Evolutionary conservation across 2,113 vertebrate genomes (phyloP), one percentile per base, ranked within the genome.

Genomic region (Tyrannus savana): DNA sequence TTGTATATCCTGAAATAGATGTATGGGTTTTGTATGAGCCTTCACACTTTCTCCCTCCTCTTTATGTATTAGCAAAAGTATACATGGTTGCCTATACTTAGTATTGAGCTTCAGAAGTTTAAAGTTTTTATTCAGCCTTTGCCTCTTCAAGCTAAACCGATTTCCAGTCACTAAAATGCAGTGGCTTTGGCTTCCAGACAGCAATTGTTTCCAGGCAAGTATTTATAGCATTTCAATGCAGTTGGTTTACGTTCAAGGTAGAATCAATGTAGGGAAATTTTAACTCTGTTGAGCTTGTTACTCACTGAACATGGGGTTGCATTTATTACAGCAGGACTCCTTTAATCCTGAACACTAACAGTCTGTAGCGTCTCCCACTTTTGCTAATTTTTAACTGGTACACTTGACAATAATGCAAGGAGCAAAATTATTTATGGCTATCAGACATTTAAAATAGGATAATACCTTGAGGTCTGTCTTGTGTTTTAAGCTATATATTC

Each of bases 221-320:
- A 75, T 92, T 95, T 94, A 79, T 12, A 82, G 25, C 56, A 60
- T 58, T 84, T 72, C 13, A 35, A 23, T 49, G 59, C 60, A 84
- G 68, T 67, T 83, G 59, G 72, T 93, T 91, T 95, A n/a, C 60
- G 86, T 94, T 92, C 56, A 68, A 66, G 77, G 44, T 42, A 73
- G 85, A 88, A 94, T 93, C 56, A 73, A 41, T 53, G 28, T 28
- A 75, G 35, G 33, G 25, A n/a, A 78, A 56, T 82, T 89, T 89
- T 82, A 78, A 79, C 41, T 71, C 56, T 67, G 10, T 25, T 87
- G 17, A 75, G 47, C 44, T 78, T 55, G 3, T 64, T 78, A 52
- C 27, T 58, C 27, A 22, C 27, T 85, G 73, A 83, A 50, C 72
- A 59, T 37, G 24, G 25, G 30, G 8, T 50, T 41, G 9, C 19